These are phyloP conservation scores for Lepidurus apus DNA, from an alignment of 1,140 invertebrate genomes.

Conservation along the genomic window DNA sequence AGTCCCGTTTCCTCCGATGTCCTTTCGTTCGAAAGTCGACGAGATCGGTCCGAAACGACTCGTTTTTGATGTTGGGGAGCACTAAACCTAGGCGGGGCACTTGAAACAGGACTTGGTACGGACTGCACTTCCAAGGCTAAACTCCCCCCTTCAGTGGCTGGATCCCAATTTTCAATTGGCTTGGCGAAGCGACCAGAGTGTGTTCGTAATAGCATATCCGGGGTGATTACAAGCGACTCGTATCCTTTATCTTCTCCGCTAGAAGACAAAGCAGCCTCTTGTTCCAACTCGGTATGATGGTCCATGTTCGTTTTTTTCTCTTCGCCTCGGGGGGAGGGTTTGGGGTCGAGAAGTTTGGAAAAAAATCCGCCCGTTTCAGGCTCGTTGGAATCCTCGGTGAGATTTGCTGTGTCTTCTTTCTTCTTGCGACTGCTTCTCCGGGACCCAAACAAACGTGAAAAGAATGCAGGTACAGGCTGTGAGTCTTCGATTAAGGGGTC, in stretches of 20 bases:
- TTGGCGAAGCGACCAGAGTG: not conserved
- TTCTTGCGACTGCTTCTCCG: constrained; percentile 29
- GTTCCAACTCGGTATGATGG: not conserved
- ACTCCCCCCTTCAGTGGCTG: not conserved
- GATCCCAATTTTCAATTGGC: not conserved
- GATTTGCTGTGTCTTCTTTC: not conserved
- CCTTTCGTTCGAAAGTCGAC: not conserved
- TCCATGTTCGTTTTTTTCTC: not conserved
- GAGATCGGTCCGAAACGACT: not conserved
- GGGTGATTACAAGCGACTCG: constrained; percentile 30
- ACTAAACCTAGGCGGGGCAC: not conserved
- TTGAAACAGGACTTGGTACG: constrained; percentile 2
- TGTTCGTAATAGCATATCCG: constrained; percentile 20
- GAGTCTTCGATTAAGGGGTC: not conserved
- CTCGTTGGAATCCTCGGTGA: not conserved
- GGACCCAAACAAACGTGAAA: constrained; percentile 24
- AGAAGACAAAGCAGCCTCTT: constrained; percentile 12
- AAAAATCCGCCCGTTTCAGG: not conserved
- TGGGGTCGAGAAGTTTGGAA: not conserved
- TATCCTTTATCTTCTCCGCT: constrained; percentile 31
- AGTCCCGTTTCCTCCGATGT: not conserved
- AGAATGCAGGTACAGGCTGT: constrained; percentile 1
- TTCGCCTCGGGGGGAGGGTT: not conserved
- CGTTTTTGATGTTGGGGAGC: not conserved
- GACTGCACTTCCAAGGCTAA: not conserved